Evolutionary conservation across 2,888 invertebrate species (phyloP), one percentile per base, ranked within the genome.

Genomic region (Cheilosia pagana): DNA sequence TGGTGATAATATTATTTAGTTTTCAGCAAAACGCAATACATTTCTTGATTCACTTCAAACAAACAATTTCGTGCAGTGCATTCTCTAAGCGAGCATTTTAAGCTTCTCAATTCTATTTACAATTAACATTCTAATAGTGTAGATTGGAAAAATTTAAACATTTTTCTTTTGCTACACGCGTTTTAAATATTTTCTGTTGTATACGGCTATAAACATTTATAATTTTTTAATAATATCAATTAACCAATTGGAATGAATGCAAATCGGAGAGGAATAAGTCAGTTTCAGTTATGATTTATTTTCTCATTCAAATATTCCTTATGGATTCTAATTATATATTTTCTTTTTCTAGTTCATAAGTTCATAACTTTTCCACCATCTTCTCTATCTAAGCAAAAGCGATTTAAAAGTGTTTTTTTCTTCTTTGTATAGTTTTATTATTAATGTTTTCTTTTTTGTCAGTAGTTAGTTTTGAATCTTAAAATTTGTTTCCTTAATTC

Each of bases 311-410:
- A 45, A 70, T 39, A 31, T 50, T 67, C 55, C 53, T 55, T 39
- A 25, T n/a, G 35, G 23, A 16, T 55, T 57, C 50, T 23, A 4
- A 50, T 50, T 50, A 50, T 50, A 14, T 23, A 50, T 50, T 63
- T 41, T 48, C 19, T 59, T n/a, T 31, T 63, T 45, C 19, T 48
- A 31, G 31, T 59, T 77, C 68, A 45, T 63, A 74, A 75, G 21
- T 55, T 62, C 28, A 67, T 71, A 81, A 53, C 53, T 67, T 60
- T 55, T 81, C 76, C 48, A 75, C 59, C 81, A 81, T 76, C 75
- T 72, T 71, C 75, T 85, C 75, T 85, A 76, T 75, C 79, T 75
- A 85, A 81, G 55, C 72, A 81, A 85, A 50, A 85, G 85, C 85
- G 81, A 81, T 70, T 74, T 78, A 41, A 53, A 76, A 31, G 43